phyloP scores from a whole-genome alignment of 2,113 vertebrate species.

The Nesogale talazaci region DNA sequence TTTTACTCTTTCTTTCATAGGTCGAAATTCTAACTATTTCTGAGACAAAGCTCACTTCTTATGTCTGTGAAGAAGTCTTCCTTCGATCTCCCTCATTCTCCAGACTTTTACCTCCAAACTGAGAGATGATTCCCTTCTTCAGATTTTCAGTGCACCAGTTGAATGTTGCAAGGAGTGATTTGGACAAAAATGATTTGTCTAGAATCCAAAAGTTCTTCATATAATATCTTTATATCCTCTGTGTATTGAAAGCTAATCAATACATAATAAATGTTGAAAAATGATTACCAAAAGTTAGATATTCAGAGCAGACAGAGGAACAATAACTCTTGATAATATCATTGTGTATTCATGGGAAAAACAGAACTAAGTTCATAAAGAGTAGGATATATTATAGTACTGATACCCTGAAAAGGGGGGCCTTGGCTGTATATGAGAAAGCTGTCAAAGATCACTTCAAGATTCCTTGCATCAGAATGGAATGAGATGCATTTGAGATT shows the following conservation, averaged over 20 bases:
- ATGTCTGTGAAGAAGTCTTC: background rate
- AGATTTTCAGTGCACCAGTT: background rate
- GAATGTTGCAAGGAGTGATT: background rate
- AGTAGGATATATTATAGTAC: background rate
- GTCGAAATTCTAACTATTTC: background rate
- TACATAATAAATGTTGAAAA: background rate
- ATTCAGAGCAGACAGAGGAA: background rate
- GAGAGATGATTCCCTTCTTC: background rate
- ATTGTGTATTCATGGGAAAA: background rate
- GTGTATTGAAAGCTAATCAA: background rate
- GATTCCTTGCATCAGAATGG: background rate
- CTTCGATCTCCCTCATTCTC: background rate
- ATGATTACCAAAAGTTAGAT: background rate
- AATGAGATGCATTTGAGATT: background rate
- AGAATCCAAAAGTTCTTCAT: background rate
- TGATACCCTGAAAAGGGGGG: background rate
- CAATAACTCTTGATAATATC: background rate
- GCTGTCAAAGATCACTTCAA: background rate
- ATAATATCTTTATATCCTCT: background rate
- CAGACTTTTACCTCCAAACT: background rate
- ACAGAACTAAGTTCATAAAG: background rate
- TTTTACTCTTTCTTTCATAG: background rate
- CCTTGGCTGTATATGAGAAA: background rate
- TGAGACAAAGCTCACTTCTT: background rate
- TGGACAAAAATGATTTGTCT: background rate